phyloP scores from a whole-genome alignment of 2,797 vertebrate genomes.

The Sylvilagus floridanus region DNA sequence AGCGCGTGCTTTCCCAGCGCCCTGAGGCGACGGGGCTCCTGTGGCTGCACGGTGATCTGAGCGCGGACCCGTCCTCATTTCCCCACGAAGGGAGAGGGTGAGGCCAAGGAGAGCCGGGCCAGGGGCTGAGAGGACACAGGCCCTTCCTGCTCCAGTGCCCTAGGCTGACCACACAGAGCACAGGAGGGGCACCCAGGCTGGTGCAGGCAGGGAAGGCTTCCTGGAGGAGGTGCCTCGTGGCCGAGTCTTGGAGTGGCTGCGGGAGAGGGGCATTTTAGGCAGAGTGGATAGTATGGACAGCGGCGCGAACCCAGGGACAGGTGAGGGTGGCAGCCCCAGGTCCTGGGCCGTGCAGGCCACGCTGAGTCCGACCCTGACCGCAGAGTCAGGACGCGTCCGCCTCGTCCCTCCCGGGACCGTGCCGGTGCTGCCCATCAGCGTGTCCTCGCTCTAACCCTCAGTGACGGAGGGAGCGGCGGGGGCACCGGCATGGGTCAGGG shows the following conservation, averaged over 20 bases:
- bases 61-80: no score
- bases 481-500: no score
- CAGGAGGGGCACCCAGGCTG: background rate
- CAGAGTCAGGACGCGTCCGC: no score
- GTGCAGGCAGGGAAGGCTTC: background rate
- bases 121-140: background rate
- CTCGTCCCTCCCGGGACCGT: no score
- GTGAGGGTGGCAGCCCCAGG: background rate
- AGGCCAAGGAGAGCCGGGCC: background rate
- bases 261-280: background rate
- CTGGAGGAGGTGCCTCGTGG: background rate
- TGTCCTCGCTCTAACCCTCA: no score
- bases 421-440: no score
- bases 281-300: background rate
- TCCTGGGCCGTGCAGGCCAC: background rate
- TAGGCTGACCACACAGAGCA: background rate
- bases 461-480: no score
- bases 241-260: background rate
- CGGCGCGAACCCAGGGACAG: background rate
- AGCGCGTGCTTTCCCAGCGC: no score
- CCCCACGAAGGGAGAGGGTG: background rate
- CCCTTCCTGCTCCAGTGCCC: background rate
- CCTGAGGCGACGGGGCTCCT: no score
- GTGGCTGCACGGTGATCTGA: no score
- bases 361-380: background rate